Evolutionary conservation across 1,140 invertebrate genomes (phyloP), one percentile per base, ranked within the genome.

Genomic region (Campoletis sonorensis): DNA sequence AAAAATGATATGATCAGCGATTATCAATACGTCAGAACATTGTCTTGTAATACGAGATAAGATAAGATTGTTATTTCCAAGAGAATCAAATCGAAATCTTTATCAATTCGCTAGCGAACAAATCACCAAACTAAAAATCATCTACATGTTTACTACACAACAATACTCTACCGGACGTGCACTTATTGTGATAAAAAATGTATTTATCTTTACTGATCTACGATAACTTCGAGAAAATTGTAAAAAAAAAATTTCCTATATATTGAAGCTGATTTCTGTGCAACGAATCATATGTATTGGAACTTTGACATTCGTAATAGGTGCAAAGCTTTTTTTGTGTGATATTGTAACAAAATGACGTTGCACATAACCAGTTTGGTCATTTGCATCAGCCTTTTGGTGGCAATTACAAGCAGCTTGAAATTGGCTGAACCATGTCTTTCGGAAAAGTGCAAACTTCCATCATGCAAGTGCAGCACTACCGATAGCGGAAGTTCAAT

Each of bases 401-500:
- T 68, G 37, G 67, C 67, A 40, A 15, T 79, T 54, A 51, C 79
- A 21, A 54, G 79, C 37, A 27, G 81, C 33, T 80, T 84, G 71
- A 67, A 81, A 73, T 71, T 81, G 13, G 81, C 84, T 4, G 26
- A 83, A 33, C 81, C 81, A 64, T 85, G 84, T 49, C 7, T 49
- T 16, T 23, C 73, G 51, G 75, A 40, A 45, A 83, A 82, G 21
- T 94, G 93, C 84, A 85, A 89, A 45, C 85, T 92, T 3, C 93
- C 93, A 4, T 80, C 90, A 67, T 94, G 93, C 82, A 91, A 91
- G 81, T 94, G 94, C 84, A 91, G 92, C 16, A 86, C 86, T 2
- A 89, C 86, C 5, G 80, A 86, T 15, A 91, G 84, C 45, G 79
- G 72, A 33, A 83, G 68, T 81, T 26, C 64, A 3, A 92, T 82